Evolutionary conservation across 2,797 vertebrate species (phyloP).

Genomic region (Eurystomus glaucurus): DNA sequence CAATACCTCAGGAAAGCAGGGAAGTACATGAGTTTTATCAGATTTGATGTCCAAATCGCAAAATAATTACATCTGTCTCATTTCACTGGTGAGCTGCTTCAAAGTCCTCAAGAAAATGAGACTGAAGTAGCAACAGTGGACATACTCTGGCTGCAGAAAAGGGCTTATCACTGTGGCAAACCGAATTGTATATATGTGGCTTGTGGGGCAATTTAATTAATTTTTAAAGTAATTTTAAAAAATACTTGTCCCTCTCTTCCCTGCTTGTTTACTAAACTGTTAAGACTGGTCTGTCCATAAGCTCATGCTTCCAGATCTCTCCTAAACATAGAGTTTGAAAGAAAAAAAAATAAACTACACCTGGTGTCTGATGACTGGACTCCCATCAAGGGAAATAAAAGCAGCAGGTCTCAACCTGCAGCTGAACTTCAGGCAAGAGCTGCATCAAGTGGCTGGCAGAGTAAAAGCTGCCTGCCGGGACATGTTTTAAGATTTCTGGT

Average conservation of each 20-base stretch:
- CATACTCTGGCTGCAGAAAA: not conserved
- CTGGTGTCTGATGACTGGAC: not conserved
- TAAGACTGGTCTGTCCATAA: not conserved
- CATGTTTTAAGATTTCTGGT: not conserved
- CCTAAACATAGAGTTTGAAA: not conserved
- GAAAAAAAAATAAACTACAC: not conserved
- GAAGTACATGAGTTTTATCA: not conserved
- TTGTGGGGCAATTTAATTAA: not conserved
- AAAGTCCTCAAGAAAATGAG: not conserved
- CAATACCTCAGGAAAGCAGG: not conserved
- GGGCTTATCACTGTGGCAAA: not conserved
- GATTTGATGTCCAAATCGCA: not conserved
- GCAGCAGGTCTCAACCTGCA: not conserved
- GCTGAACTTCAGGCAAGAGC: not conserved
- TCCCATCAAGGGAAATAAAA: not conserved
- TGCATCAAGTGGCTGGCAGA: not conserved
- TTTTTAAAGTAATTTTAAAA: not conserved
- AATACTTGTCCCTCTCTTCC: not conserved
- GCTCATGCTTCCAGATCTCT: not conserved
- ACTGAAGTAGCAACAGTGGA: not conserved
- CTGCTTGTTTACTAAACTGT: not conserved
- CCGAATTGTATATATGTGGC: accelerated
- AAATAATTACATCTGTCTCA: not conserved
- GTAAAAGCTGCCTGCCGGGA: not conserved
- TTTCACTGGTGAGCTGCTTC: not conserved